These are phyloP conservation scores for Mustela erminea DNA, from an alignment of 2,797 vertebrate species.

Conservation along the genomic window DNA sequence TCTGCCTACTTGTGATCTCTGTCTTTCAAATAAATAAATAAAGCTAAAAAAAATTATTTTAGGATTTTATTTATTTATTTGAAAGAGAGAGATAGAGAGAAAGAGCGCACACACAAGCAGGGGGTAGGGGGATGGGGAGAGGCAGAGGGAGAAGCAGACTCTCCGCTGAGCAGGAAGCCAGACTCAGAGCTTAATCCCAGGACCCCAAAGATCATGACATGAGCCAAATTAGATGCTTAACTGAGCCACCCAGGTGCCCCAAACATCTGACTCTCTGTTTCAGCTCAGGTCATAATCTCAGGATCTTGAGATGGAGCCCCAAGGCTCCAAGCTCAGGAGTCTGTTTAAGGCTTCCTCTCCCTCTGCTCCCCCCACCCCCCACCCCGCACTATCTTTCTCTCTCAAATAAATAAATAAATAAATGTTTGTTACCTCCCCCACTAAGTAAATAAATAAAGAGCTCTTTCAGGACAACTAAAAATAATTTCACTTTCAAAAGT, in stretches of 20 bases:
- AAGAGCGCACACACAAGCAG: too few species aligned
- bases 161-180: not conserved
- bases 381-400: not conserved
- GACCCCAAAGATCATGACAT: not conserved
- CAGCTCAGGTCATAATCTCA: not conserved
- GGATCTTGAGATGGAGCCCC: not conserved
- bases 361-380: not conserved
- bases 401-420: not conserved
- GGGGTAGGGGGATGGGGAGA: not conserved
- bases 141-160: not conserved
- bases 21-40: too few species aligned
- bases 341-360: not conserved
- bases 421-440: not conserved
- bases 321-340: not conserved
- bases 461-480: conserved; percentile 65
- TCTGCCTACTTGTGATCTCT: too few species aligned
- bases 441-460: not conserved
- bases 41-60: too few species aligned
- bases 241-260: not conserved
- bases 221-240: not conserved
- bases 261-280: not conserved
- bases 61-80: not conserved
- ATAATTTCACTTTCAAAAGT: conserved; percentile 61
- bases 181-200: not conserved
- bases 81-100: not conserved